Conservation (phyloP, 2,797 vertebrate species). For the Harpagifer antarcticus region DNA sequence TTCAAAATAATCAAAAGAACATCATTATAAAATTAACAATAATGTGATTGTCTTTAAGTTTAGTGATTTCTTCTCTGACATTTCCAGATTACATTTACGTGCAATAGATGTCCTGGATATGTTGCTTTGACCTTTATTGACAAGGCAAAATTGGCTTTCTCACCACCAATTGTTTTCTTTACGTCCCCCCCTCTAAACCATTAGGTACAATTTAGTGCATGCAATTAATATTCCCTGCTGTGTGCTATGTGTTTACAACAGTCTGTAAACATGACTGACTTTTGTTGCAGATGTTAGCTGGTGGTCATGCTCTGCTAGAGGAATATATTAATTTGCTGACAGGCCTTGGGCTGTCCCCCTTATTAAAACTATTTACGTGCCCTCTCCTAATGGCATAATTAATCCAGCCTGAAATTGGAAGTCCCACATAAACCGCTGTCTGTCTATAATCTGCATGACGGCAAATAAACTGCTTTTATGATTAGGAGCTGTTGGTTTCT, state of each 20-base stretch:
- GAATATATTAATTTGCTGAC: slow-evolving; percentile 73
- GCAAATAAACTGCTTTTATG: slow-evolving; percentile 62
- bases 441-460: slow-evolving; percentile 67
- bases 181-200: slow-evolving; percentile 51
- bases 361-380: slow-evolving; percentile 80
- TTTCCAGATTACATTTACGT: neutral
- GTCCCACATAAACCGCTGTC: slow-evolving; percentile 69
- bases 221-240: slow-evolving; percentile 72
- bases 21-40: neutral
- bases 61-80: neutral
- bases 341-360: slow-evolving; percentile 66
- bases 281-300: slow-evolving; percentile 72
- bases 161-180: slow-evolving; percentile 46
- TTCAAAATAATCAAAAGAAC: neutral
- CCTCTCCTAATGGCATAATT: slow-evolving; percentile 74
- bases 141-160: slow-evolving; percentile 51
- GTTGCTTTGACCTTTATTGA: slow-evolving; percentile 16
- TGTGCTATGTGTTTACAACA: slow-evolving; percentile 68
- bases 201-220: slow-evolving; percentile 65
- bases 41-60: neutral
- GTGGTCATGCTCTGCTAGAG: slow-evolving; percentile 74
- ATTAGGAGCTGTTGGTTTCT: slow-evolving; percentile 51
- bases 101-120: neutral
- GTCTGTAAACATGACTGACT: slow-evolving; percentile 75
- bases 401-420: slow-evolving; percentile 80